Conservation (phyloP, 2,888 invertebrate genomes). For the Stenurella melanura region DNA sequence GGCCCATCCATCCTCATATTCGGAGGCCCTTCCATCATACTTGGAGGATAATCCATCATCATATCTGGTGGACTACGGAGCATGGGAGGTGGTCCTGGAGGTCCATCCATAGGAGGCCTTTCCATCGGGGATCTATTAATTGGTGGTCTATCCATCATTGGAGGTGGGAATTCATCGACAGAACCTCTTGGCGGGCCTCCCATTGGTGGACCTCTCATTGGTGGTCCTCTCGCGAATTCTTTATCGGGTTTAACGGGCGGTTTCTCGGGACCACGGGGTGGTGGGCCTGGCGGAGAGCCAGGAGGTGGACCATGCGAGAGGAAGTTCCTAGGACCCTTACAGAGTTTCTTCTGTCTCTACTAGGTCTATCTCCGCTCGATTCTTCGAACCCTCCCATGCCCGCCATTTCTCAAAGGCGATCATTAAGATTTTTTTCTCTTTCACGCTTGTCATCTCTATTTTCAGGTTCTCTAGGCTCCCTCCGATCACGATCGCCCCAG, state of each 20-base stretch:
- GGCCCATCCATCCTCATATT: slow-evolving; percentile 37
- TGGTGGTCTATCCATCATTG: slow-evolving; percentile 9
- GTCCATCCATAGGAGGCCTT: slow-evolving; percentile 25
- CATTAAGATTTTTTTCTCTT: slow-evolving; percentile 66
- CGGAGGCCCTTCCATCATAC: slow-evolving; percentile 34
- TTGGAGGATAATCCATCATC: slow-evolving; percentile 29
- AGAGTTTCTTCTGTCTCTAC: slow-evolving; percentile 23
- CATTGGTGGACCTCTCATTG: slow-evolving; percentile 5
- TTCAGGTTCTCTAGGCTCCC: slow-evolving; percentile 21
- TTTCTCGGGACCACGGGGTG: neutral
- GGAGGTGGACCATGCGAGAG: neutral
- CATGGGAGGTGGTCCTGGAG: slow-evolving; percentile 20
- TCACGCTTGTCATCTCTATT: slow-evolving; percentile 59
- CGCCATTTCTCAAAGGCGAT: slow-evolving; percentile 68
- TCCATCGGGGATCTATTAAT: no score
- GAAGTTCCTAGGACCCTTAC: slow-evolving; percentile 31
- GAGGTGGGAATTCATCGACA: slow-evolving; percentile 22
- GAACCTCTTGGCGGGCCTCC: slow-evolving; percentile 26
- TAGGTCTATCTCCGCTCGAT: slow-evolving; percentile 43
- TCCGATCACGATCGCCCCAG: slow-evolving; percentile 63
- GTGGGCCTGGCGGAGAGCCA: neutral
- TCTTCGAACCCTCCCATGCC: slow-evolving; percentile 58
- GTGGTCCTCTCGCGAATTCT: slow-evolving; percentile 20
- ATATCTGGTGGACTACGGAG: slow-evolving; percentile 42
- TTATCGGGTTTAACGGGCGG: slow-evolving; percentile 20